phyloP scores from a whole-genome alignment of 2,797 vertebrate species.

The Sphenodon punctatus region DNA sequence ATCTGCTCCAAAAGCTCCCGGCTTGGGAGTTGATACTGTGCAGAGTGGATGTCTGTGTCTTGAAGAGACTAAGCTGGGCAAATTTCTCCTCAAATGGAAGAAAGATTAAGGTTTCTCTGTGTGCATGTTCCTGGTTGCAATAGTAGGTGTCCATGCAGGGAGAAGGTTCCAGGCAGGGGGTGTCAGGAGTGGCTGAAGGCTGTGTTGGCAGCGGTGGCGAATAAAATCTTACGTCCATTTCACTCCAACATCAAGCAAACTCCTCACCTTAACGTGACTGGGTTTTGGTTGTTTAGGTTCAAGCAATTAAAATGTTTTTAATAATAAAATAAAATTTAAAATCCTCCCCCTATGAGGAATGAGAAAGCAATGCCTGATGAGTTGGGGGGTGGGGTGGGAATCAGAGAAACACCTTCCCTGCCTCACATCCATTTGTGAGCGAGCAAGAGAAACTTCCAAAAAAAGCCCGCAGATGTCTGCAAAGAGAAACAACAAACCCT shows the following conservation, averaged over 20 bases:
- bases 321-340: no score
- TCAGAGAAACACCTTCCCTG: slow-evolving; percentile 79
- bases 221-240: slow-evolving; percentile 98
- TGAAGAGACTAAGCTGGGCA: no score
- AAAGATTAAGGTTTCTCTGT: no score
- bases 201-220: slow-evolving; percentile 88
- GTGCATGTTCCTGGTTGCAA: slow-evolving; percentile 96
- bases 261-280: slow-evolving; percentile 73
- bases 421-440: slow-evolving; percentile 85
- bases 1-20: no score
- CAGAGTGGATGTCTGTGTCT: no score
- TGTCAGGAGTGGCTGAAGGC: slow-evolving; percentile 86
- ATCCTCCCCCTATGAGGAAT: no score
- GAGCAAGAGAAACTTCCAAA: slow-evolving; percentile 41
- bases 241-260: slow-evolving; percentile 88
- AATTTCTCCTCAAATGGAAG: no score
- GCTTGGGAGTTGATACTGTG: no score
- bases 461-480: slow-evolving; percentile 57
- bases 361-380: slow-evolving; percentile 74
- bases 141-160: slow-evolving; percentile 93
- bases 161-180: slow-evolving; percentile 90
- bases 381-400: slow-evolving; percentile 74
- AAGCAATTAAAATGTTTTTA: no score
- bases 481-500: slow-evolving; percentile 49
- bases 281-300: slow-evolving; percentile 47